phyloP scores from a whole-genome alignment of 2,797 vertebrate genomes.

The Coendou prehensilis region DNA sequence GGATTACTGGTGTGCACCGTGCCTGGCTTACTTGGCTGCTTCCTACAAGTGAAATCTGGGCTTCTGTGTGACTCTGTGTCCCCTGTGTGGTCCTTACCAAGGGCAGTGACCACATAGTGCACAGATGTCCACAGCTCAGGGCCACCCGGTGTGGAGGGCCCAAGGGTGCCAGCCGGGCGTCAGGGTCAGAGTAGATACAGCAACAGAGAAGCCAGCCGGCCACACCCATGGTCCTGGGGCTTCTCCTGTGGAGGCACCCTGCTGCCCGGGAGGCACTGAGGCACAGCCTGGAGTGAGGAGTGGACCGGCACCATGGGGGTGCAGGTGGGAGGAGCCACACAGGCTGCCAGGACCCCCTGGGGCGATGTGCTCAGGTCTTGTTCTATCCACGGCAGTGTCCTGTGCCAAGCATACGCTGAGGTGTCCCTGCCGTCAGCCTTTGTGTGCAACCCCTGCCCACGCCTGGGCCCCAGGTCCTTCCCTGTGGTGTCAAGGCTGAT shows the following conservation, averaged over 20 bases:
- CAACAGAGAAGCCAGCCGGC: neutral
- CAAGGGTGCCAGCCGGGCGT: neutral
- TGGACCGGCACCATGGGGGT: neutral
- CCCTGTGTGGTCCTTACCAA: neutral
- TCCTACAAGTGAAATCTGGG: neutral
- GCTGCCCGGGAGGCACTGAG: neutral
- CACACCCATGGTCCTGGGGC: neutral
- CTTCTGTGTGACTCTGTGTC: neutral
- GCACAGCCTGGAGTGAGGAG: neutral
- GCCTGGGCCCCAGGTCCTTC: neutral
- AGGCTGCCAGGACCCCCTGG: neutral
- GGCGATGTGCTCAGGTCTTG: neutral
- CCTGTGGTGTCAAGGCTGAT: neutral
- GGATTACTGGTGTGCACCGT: neutral
- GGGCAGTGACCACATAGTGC: neutral
- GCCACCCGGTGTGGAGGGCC: neutral
- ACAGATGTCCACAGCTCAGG: neutral
- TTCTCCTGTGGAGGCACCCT: neutral
- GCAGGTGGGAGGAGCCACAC: neutral
- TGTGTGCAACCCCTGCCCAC: neutral
- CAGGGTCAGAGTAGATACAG: too few species aligned
- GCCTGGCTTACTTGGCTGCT: neutral
- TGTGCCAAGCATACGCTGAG: neutral
- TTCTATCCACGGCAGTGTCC: neutral
- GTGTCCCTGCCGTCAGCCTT: neutral